Base-by-base conservation (phyloP, 2,888 invertebrate species). In the Nemapogon koenigi region DNA sequence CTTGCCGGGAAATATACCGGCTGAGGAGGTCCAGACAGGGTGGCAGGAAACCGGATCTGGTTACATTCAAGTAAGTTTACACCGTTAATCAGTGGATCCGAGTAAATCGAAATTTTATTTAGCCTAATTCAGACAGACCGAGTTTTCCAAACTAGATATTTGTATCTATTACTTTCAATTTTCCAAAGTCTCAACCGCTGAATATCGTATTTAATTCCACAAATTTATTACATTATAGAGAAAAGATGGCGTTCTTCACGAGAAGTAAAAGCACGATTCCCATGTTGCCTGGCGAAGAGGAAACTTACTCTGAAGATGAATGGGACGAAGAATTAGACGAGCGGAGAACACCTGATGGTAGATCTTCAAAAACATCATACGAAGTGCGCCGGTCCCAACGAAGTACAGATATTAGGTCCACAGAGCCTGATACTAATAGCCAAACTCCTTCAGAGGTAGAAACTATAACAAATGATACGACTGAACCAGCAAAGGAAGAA, bases 181-280 rank as follows among this genome's bases (percentile, higher is more conserved):
- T n/a, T n/a, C n/a, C n/a, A n/a, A n/a, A n/a, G n/a, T n/a, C n/a
- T n/a, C n/a, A n/a, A n/a, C n/a, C n/a, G n/a, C n/a, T n/a, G n/a
- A n/a, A n/a, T n/a, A n/a, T n/a, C n/a, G n/a, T n/a, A n/a, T n/a
- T n/a, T n/a, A n/a, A n/a, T n/a, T n/a, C n/a, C n/a, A n/a, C 6
- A 7, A 27, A 27, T n/a, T n/a, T 59, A n/a, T n/a, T n/a, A n/a
- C n/a, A n/a, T 81, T 81, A 18, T 79, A 96, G 96, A 79, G 95
- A 96, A 75, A 96, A 96, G 75, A 95, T 97, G 89, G 94, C 94
- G 28, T 97, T 96, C 79, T 96, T 97, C 69, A 95, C 94, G 1
- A 86, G 90, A 51, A 85, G 87, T 46, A 90, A 89, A 51, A 68
- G 87, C 19, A 87, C 84, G 42, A 87, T 92, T 53, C 91, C 92